Conservation (phyloP, 2,797 vertebrate species). For the Phaenicophaeus curvirostris region DNA sequence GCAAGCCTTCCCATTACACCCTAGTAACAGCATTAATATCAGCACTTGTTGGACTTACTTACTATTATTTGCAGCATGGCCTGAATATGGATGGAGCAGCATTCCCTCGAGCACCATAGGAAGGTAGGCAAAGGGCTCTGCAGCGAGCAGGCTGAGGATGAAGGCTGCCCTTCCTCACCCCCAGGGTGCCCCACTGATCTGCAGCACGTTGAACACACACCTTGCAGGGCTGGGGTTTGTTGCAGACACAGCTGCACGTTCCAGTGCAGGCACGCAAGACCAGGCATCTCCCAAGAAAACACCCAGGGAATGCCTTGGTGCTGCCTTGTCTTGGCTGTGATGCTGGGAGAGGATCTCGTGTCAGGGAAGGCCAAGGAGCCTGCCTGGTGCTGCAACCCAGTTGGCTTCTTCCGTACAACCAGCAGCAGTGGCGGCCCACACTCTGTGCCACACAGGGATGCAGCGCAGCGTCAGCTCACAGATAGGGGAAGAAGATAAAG, state of each 20-base stretch:
- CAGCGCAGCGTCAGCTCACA: fast-evolving
- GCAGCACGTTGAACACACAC: too few species aligned
- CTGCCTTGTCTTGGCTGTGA: neutral
- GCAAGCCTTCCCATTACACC: neutral
- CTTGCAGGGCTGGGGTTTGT: fast-evolving
- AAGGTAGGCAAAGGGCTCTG: neutral
- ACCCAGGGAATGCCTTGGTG: fast-evolving
- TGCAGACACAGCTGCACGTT: neutral
- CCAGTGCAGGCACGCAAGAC: fast-evolving
- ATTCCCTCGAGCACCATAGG: neutral
- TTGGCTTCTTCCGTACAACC: too few species aligned
- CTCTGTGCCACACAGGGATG: neutral
- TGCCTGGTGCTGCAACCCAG: too few species aligned
- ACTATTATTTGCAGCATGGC: fast-evolving
- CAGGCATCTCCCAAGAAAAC: neutral
- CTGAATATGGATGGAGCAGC: fast-evolving
- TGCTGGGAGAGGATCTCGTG: fast-evolving
- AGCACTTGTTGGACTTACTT: neutral
- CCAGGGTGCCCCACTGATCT: neutral
- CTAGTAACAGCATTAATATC: fast-evolving
- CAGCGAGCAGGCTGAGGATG: neutral
- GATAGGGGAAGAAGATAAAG: neutral
- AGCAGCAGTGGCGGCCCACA: too few species aligned
- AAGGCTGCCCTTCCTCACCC: neutral
- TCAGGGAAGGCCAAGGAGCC: fast-evolving